Base-by-base conservation (phyloP, 2,797 vertebrate species). In the Typhlichthys eigenmanni region DNA sequence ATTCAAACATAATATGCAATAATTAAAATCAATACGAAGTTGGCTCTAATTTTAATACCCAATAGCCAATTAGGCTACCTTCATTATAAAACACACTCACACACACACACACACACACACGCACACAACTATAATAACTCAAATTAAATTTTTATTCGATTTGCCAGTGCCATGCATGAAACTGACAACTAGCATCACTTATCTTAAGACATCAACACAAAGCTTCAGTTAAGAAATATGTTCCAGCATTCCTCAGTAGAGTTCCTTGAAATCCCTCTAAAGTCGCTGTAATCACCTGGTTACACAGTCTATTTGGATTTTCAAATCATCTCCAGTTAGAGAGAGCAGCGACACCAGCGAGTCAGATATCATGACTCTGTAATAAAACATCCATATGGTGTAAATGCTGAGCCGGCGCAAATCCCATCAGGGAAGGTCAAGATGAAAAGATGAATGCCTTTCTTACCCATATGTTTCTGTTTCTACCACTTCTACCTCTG, bases 341-440 rank as follows among this genome's bases (percentile, higher is more conserved):
- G 63, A 65, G 69, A 69, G 78, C 68, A 74, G 29, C 17, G 66
- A 61, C 55, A 49, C 19, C 62, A 34, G 47, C 54, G 58, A 52
- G 87, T 62, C 88, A 94, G 86, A 91, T 90, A 91, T 93, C 83
- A 94, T 93, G 94, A 91, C 91, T 90, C 89, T 92, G 81, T 89
- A 91, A 85, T 92, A 89, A 93, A 93, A 93, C 91, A 94, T 95
- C 94, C 95, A 96, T 96, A 95, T 96, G 95, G 95, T 93, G 90
- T 87, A 93, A 94, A 92, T 91, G 91, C 94, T 94, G 92, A 93
- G 16, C 17, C 1, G 17, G 17, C 1, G 17, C 17, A 17, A 17
- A 17, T 17, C 17, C 17, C 17, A 17, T 17, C 17, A 90, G 90
- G 89, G 91, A 92, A 83, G 85, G 89, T 92, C 90, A 91, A 13